These are phyloP conservation scores for Baronia brevicornis DNA, from an alignment of 2,888 invertebrate species.

Conservation along the genomic window DNA sequence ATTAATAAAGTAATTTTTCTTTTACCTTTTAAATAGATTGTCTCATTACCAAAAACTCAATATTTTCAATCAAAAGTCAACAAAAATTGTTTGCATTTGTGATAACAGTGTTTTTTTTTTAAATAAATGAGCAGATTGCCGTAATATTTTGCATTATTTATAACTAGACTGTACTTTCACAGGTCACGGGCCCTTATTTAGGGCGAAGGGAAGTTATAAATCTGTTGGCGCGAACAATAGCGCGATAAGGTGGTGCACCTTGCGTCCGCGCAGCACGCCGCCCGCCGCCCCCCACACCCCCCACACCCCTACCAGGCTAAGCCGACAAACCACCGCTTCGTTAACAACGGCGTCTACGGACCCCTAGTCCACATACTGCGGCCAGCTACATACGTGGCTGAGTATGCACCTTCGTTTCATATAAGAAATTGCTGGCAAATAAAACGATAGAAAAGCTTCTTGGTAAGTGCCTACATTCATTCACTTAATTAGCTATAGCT, in stretches of 20 bases:
- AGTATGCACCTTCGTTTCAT: too few relatives aligned
- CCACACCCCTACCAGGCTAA: slow-evolving; percentile 3
- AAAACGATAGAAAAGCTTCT: too few relatives aligned
- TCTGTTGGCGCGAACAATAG: slow-evolving; percentile 73
- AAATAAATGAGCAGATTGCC: slow-evolving; percentile 11
- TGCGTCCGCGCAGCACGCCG: slow-evolving; percentile 45
- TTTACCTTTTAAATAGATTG: too few relatives aligned
- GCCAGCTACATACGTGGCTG: too few relatives aligned
- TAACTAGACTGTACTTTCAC: slow-evolving; percentile 40
- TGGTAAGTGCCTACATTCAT: too few relatives aligned
- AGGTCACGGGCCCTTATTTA: slow-evolving; percentile 73
- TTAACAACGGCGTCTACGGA: neutral
- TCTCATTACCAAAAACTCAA: too few relatives aligned
- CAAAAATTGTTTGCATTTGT: too few relatives aligned
- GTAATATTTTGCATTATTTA: slow-evolving; percentile 33
- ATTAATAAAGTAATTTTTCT: too few relatives aligned
- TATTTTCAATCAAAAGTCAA: too few relatives aligned
- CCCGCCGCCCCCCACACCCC: slow-evolving; percentile 21
- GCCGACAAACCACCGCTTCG: slow-evolving; percentile 5
- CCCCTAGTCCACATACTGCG: neutral
- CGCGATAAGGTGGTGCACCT: slow-evolving; percentile 71
- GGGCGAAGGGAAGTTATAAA: slow-evolving; percentile 75
- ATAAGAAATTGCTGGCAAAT: too few relatives aligned
- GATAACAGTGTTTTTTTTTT: neutral
- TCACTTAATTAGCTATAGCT: neutral